Evolutionary conservation across 2,113 vertebrate genomes (phyloP).

Genomic region (Gallinago jamesoni): DNA sequence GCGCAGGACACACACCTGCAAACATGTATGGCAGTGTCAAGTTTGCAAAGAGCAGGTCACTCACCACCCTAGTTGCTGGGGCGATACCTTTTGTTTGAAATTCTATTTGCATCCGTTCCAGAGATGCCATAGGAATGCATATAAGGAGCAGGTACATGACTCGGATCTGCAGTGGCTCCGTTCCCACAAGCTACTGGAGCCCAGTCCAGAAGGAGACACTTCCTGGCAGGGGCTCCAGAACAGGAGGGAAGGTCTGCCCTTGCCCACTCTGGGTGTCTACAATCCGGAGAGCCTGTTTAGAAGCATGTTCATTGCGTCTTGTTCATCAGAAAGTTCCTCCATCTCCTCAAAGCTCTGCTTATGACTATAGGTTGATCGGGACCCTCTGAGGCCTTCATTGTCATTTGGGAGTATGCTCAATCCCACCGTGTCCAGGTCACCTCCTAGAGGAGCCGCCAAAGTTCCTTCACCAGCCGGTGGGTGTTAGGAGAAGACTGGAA

Average conservation of each 20-base stretch:
- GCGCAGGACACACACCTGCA: neutral
- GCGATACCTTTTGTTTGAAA: conserved; percentile 49
- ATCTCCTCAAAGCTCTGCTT: neutral
- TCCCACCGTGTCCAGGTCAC: accelerated
- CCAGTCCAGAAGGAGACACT: neutral
- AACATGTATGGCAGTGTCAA: neutral
- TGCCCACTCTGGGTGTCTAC: neutral
- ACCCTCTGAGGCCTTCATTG: neutral
- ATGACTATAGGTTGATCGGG: neutral
- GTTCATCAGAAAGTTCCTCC: neutral
- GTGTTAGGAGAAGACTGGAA: neutral
- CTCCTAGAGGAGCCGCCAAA: neutral
- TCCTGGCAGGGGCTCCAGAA: neutral
- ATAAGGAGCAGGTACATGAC: neutral
- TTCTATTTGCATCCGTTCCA: conserved; percentile 47
- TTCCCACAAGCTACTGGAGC: neutral
- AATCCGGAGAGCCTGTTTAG: neutral
- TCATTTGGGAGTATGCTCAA: neutral
- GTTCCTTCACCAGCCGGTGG: accelerated
- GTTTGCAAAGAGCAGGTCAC: conserved; percentile 7
- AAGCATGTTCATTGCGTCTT: neutral
- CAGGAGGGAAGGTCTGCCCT: neutral
- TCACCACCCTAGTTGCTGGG: neutral
- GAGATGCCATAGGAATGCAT: conserved; percentile 15
- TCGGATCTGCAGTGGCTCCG: neutral